phyloP scores from a whole-genome alignment of 2,113 vertebrate genomes.

The Menura novaehollandiae region DNA sequence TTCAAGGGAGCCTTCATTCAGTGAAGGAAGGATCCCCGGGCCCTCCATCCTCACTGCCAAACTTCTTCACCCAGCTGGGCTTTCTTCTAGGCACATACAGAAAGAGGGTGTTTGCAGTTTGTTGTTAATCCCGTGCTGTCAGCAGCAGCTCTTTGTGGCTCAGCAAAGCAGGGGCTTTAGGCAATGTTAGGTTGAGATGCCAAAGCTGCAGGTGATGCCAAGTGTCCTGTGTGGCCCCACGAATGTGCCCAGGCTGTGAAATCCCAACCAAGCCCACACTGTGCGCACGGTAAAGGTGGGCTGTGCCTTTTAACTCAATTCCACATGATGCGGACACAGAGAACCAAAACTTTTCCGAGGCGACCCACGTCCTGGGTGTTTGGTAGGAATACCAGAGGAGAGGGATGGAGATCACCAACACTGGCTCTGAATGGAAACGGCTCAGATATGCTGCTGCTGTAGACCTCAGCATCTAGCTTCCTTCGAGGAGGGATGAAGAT shows the following conservation, averaged over 20 bases:
- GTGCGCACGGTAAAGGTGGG: fast-evolving
- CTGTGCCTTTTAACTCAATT: background rate
- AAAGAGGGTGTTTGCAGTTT: background rate
- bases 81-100: background rate
- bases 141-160: background rate
- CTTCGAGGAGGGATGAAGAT: background rate
- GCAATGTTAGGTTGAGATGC: fast-evolving
- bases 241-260: background rate
- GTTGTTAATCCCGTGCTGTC: background rate
- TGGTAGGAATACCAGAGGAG: background rate
- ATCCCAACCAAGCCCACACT: fast-evolving
- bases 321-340: background rate
- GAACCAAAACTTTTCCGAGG: background rate
- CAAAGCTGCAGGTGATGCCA: background rate
- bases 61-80: background rate
- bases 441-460: fast-evolving
- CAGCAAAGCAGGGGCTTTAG: background rate
- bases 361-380: background rate
- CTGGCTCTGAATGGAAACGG: background rate
- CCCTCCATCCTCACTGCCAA: background rate
- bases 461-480: background rate
- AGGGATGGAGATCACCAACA: fast-evolving
- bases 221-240: background rate
- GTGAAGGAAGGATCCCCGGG: fast-evolving
- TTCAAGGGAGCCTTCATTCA: background rate